A percentile compares a stretch with the other conserved stretches of the same genome.
Conservation (phyloP, 2,113 vertebrate genomes). For the Platichthys stellatus region DNA sequence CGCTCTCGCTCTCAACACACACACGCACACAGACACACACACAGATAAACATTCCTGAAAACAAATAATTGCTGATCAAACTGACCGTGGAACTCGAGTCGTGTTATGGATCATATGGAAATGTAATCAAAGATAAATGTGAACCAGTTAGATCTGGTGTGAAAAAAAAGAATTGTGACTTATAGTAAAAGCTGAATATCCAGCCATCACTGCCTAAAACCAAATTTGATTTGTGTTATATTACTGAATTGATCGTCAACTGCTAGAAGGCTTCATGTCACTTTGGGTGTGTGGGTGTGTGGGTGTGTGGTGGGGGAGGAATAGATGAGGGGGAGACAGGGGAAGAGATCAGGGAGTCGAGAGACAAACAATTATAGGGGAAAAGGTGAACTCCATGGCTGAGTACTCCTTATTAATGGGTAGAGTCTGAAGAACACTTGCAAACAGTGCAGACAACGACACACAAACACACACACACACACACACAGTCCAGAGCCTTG, state of each 20-base stretch:
- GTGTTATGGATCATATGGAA: not conserved
- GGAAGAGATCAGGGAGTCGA: not conserved
- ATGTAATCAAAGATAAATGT: not conserved
- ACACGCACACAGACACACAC: not conserved
- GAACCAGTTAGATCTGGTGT: not conserved
- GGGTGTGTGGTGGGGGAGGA: conserved; percentile 4
- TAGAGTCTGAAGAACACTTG: conserved; percentile 43
- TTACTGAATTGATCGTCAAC: not conserved
- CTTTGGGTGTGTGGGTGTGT: conserved; percentile 7
- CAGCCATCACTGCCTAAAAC: not conserved
- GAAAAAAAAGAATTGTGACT: not conserved
- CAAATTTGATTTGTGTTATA: not conserved
- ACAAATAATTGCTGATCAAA: no score
- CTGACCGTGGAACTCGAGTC: no score
- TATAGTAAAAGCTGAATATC: not conserved
- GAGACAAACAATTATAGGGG: conserved; percentile 37
- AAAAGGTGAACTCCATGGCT: conserved; percentile 66
- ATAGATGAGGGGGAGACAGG: not conserved
- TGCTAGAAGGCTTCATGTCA: not conserved
- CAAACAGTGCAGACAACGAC: conserved; percentile 27
- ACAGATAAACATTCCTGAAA: no score
- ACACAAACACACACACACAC: conserved; percentile 10
- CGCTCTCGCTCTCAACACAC: not conserved
- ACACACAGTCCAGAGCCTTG: conserved; percentile 44
- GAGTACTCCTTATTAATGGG: conserved; percentile 63